Evolutionary conservation across 2,888 invertebrate species (phyloP), one percentile per base, ranked within the genome.

Genomic region (Thyatira batis): DNA sequence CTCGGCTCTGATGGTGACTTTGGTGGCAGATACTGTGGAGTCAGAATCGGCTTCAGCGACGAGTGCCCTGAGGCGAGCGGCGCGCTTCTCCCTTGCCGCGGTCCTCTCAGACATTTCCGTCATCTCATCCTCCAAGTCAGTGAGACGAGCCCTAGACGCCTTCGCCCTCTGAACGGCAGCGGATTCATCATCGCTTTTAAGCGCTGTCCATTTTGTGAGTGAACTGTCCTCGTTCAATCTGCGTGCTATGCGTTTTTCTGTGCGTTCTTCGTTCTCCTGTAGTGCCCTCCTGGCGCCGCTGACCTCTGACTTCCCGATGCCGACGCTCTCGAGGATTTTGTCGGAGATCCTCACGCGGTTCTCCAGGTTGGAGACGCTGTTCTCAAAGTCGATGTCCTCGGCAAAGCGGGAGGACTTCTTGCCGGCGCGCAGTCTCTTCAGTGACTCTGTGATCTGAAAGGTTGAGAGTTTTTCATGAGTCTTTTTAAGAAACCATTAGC

Each of bases 81-180:
- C 94, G 46, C 96, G 93, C 57, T 94, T 94, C 75, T 96, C 96
- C 61, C 96, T 93, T 20, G 94, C 94, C 0, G 94, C 94, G 69
- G 93, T 94, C 71, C 94, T 93, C 72, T 95, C 95, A 17, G 91
- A 94, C 56, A 96, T 84, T 65, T 94, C 95, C 44, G 94, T 93
- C 95, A 96, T 95, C 82, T 96, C 96, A 50, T 94, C 94, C 73
- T 96, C 96, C 45, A 96, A 87, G 71, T 96, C 96, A 33, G 92
- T 93, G 17, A 96, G 86, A 49, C 96, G 93, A 9, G 95, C 95
- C 61, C 95, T 93, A 1, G 94, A 92, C 25, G 93, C 93, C 67
- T 93, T 94, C 0, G 95, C 96, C 49, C 96, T 84, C 46, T 92
- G 89, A 20, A 93, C 92, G 0, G 96, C 95, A 0, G 94, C 94